Evolutionary conservation across 2,888 invertebrate species (phyloP).

Genomic region (Peribatodes rhomboidaria): DNA sequence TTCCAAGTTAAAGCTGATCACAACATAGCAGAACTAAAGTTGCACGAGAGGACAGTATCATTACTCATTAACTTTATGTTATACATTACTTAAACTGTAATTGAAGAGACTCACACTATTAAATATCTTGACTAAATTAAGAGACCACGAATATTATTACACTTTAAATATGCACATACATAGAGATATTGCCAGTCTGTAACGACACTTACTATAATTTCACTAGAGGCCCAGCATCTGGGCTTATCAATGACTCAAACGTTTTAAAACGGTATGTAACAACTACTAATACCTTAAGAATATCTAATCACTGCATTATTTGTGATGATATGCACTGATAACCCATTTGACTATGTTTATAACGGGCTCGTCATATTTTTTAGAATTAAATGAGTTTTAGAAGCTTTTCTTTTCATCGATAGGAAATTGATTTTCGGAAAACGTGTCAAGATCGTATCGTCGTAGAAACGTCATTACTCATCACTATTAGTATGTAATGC

Average conservation of each 20-base stretch:
- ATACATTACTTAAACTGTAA: slow-evolving; percentile 78
- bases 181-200: slow-evolving; percentile 86
- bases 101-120: slow-evolving; percentile 85
- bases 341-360: slow-evolving; percentile 77
- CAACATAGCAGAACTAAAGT: slow-evolving; percentile 84
- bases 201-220: slow-evolving; percentile 84
- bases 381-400: slow-evolving; percentile 71
- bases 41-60: slow-evolving; percentile 82
- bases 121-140: slow-evolving; percentile 86
- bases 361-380: slow-evolving; percentile 64
- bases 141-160: slow-evolving; percentile 83
- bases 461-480: slow-evolving; percentile 79
- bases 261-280: slow-evolving; percentile 83
- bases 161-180: slow-evolving; percentile 83
- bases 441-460: slow-evolving; percentile 75
- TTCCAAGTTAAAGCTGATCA: slow-evolving; percentile 84
- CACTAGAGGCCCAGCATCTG: slow-evolving; percentile 83
- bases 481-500: slow-evolving; percentile 82
- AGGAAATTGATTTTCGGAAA: slow-evolving; percentile 72
- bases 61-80: slow-evolving; percentile 76
- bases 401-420: slow-evolving; percentile 71
- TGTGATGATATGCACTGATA: slow-evolving; percentile 87
- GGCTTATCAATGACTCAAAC: slow-evolving; percentile 82
- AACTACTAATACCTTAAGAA: slow-evolving; percentile 85
- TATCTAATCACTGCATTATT: slow-evolving; percentile 85